Evolutionary conservation across 1,140 invertebrate species (phyloP), one percentile per base, ranked within the genome.

Genomic region (Megalopta genalis): DNA sequence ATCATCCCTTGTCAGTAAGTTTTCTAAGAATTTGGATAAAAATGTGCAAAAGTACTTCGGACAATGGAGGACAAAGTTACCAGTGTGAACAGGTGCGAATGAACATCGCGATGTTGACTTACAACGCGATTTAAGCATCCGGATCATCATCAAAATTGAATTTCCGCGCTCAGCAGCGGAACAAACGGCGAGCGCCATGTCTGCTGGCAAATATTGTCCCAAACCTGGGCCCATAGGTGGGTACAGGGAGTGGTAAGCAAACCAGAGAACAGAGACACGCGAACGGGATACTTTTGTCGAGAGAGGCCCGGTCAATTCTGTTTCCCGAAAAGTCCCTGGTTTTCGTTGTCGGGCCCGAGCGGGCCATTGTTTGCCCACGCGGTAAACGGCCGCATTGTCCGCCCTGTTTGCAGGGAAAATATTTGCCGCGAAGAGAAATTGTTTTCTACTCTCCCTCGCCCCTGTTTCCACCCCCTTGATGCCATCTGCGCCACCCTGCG

Each of bases 361-460:
- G 23, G 12, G 14, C 66, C 65, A 70, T 77, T 77, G 75, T 77
- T 39, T 25, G 0, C 46, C 27, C 52, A 32, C 23, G 27, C n/a
- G 42, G 42, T 21, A 46, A 52, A 8, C 42, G 23, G 23, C 64
- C 21, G 23, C 77, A 74, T 76, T 76, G 78, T 77, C 25, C 37
- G 54, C 4, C n/a, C 37, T 72, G 68, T 81, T 78, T 72, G 68
- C 21, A 59, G 37, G 62, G 54, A 77, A 81, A 81, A 81, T 76
- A 81, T 81, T 81, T 81, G 66, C 74, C 62, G 57, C 74, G 49
- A 77, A 25, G 42, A 60, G 75, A 81, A 81, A 77, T 76, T 81
- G 75, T 81, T 78, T 81, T 77, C 78, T 42, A 49, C 39, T 46
- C 42, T 46, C 42, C 42, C 14, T 46, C 14, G 2, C 10, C 10